Percentiles rank a stretch among this genome's conserved stretches.
These are phyloP conservation scores for Rachycentron canadum DNA, from an alignment of 2,797 vertebrate genomes.

Conservation along the genomic window DNA sequence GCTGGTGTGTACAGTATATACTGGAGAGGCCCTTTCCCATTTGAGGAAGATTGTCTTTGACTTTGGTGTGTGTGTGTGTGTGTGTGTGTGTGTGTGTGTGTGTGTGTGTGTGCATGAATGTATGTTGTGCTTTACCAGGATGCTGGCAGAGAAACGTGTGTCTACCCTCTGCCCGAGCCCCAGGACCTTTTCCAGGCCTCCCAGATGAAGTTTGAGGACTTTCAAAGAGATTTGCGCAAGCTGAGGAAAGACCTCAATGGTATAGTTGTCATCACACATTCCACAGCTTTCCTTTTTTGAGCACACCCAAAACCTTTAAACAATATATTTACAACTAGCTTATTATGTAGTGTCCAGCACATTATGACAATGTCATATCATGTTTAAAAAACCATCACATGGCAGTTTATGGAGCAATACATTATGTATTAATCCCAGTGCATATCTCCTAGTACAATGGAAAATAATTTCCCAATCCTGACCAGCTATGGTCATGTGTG, in stretches of 20 bases:
- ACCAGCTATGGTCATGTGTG: slow-evolving; percentile 73
- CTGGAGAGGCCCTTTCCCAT: slow-evolving; percentile 57
- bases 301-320: slow-evolving; percentile 27
- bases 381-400: slow-evolving; percentile 44
- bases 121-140: slow-evolving; percentile 85
- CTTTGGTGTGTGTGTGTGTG: slow-evolving; percentile 51
- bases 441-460: slow-evolving; percentile 49
- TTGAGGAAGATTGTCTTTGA: slow-evolving; percentile 74
- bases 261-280: slow-evolving; percentile 70
- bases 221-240: slow-evolving; percentile 95
- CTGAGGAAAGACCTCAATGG: slow-evolving; percentile 94
- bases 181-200: slow-evolving; percentile 97
- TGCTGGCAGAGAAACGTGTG: slow-evolving; percentile 92
- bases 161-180: slow-evolving; percentile 95
- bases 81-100: slow-evolving; percentile 17
- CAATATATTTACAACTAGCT: slow-evolving; percentile 35
- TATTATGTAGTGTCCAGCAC: slow-evolving; percentile 18
- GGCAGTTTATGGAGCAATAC: slow-evolving; percentile 21
- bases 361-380: slow-evolving; percentile 46
- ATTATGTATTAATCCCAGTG: slow-evolving; percentile 46
- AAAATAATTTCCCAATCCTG: slow-evolving; percentile 65
- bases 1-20: slow-evolving; percentile 49
- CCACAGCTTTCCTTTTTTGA: slow-evolving; percentile 16
- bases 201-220: slow-evolving; percentile 98
- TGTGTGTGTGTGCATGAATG: slow-evolving; percentile 43